phyloP scores from a whole-genome alignment of 2,797 vertebrate species.

The Gallirallus australis region DNA sequence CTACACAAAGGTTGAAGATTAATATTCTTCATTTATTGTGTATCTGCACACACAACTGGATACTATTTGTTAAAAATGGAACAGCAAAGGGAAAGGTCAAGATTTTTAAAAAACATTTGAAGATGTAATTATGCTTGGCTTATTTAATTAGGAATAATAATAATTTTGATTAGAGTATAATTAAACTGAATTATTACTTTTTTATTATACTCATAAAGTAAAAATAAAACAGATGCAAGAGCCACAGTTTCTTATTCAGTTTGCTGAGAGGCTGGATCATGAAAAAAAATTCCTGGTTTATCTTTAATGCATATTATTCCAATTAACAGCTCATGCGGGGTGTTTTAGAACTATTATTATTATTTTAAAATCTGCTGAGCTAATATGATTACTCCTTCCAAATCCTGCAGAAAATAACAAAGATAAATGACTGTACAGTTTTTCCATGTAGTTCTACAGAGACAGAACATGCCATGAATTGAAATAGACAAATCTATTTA shows the following conservation, averaged over 20 bases:
- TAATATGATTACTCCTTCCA: neutral
- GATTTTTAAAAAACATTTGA: neutral
- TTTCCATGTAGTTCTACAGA: neutral
- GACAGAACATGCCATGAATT: neutral
- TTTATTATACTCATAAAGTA: neutral
- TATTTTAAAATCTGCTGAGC: conserved; percentile 23
- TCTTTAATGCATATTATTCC: neutral
- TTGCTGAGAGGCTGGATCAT: neutral
- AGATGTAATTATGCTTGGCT: neutral
- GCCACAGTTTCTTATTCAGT: neutral
- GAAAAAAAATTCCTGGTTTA: neutral
- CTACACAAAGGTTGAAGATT: neutral
- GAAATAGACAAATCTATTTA: neutral
- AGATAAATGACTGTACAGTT: neutral
- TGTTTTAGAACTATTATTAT: neutral
- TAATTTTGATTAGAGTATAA: neutral
- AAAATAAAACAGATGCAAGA: neutral
- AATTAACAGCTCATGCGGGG: neutral
- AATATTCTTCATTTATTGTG: neutral
- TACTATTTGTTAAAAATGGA: neutral
- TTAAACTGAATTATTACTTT: neutral
- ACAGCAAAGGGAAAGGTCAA: neutral
- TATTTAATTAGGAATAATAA: neutral
- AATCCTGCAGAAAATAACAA: conserved; percentile 5
- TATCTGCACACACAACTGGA: neutral